Evolutionary conservation across 2,113 vertebrate species (phyloP).

Genomic region (Corydoras maculifer): DNA sequence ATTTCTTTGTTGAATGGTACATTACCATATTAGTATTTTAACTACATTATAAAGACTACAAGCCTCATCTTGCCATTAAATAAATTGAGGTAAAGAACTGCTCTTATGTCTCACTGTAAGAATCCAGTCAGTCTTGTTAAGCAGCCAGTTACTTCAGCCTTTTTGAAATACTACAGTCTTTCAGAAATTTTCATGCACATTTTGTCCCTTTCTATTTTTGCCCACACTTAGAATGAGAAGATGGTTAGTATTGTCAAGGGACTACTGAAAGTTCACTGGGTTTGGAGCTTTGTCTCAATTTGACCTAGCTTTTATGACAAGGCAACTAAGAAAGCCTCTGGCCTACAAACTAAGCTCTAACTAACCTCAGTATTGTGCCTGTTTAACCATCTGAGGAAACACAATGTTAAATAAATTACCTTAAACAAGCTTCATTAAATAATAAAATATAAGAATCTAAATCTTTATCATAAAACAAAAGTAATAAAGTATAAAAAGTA

Average conservation of each 20-base stretch:
- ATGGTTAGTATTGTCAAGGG: constrained; percentile 62
- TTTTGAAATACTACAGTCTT: constrained; percentile 1
- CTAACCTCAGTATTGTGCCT: not conserved
- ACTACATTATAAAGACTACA: not conserved
- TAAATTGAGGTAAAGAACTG: not conserved
- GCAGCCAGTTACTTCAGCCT: constrained; percentile 5
- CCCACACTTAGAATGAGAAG: constrained; percentile 68
- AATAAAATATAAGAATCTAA: too few species aligned
- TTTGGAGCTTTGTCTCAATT: constrained; percentile 25
- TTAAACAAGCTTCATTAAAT: not conserved
- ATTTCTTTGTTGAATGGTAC: not conserved
- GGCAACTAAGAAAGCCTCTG: constrained; percentile 4
- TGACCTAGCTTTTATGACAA: constrained; percentile 30
- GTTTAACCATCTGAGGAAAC: not conserved
- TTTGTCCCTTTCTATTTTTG: constrained; percentile 39
- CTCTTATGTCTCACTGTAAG: not conserved
- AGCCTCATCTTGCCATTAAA: not conserved
- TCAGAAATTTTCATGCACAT: not conserved
- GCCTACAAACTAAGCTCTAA: constrained; percentile 4
- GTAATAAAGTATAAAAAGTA: too few species aligned
- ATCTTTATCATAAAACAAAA: too few species aligned
- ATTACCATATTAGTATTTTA: not conserved
- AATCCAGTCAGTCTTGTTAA: constrained; percentile 30
- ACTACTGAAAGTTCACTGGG: constrained; percentile 37
- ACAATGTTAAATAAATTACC: constrained; percentile 1